Conservation (phyloP, 2,113 vertebrate species). For the Campylorhamphus procurvoides region DNA sequence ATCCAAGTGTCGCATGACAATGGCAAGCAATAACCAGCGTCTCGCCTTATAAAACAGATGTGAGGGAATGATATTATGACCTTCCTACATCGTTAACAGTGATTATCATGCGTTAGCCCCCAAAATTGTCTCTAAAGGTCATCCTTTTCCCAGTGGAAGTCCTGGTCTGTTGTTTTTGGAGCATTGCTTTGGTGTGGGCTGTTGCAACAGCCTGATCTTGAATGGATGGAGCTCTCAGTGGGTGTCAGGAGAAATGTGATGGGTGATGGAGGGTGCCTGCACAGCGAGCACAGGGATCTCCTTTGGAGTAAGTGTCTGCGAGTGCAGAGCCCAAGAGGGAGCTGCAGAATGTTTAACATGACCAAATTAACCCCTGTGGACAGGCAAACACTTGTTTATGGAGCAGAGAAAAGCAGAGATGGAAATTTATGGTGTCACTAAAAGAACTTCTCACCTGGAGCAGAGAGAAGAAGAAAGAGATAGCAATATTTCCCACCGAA, state of each 20-base stretch:
- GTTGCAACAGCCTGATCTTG: not conserved
- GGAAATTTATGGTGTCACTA: slow-evolving; percentile 74
- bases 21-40: not conserved
- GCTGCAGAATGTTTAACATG: slow-evolving; percentile 23
- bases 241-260: not conserved
- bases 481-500: slow-evolving; percentile 68
- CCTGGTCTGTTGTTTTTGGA: not conserved
- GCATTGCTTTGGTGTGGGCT: not conserved
- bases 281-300: not conserved
- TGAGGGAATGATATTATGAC: not conserved
- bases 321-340: slow-evolving; percentile 19
- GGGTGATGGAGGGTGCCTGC: not conserved
- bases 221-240: not conserved
- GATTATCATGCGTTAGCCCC: not conserved
- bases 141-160: not conserved
- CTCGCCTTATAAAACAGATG: not conserved
- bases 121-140: not conserved
- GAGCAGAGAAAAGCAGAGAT: slow-evolving; percentile 66
- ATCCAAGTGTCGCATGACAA: not conserved
- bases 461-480: slow-evolving; percentile 12
- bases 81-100: not conserved
- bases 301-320: not conserved
- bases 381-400: slow-evolving; percentile 75
- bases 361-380: slow-evolving; percentile 75
- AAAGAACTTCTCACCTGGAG: slow-evolving; percentile 69